A percentile compares a stretch with the other conserved stretches of the same genome.
Evolutionary conservation across 1,140 invertebrate genomes (phyloP).

Genomic region (Drosophila fuyamai): DNA sequence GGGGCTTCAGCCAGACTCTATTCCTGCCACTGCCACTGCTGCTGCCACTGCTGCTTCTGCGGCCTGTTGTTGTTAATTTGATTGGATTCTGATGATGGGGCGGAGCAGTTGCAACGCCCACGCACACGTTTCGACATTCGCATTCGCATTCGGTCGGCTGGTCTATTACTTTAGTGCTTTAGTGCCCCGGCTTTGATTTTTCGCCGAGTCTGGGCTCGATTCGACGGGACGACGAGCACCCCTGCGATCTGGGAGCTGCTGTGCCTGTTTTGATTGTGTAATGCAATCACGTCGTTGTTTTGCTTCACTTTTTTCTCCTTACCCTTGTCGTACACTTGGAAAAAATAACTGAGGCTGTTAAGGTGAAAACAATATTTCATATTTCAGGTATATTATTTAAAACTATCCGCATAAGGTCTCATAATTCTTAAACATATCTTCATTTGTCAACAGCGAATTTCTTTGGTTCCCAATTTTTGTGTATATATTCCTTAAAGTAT

Average conservation of each 20-base stretch:
- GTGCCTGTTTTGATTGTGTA: slow-evolving; percentile 81
- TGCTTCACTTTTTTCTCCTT: slow-evolving; percentile 54
- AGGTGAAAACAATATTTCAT: neutral
- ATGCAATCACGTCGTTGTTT: slow-evolving; percentile 84
- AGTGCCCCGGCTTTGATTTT: slow-evolving; percentile 76
- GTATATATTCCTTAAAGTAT: too few relatives aligned
- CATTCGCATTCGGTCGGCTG: slow-evolving; percentile 24
- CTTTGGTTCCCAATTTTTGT: too few relatives aligned
- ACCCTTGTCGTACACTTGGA: slow-evolving; percentile 1
- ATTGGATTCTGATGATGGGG: slow-evolving; percentile 84
- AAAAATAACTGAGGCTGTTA: neutral
- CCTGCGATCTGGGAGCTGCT: slow-evolving; percentile 28
- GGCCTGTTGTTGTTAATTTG: slow-evolving; percentile 84
- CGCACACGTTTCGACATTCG: slow-evolving; percentile 73
- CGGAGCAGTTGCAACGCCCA: slow-evolving; percentile 78
- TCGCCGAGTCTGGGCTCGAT: slow-evolving; percentile 32
- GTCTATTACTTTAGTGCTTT: slow-evolving; percentile 75
- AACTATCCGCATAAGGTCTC: too few relatives aligned
- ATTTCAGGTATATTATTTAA: too few relatives aligned
- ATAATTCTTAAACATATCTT: too few relatives aligned
- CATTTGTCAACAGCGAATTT: too few relatives aligned
- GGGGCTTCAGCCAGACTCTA: slow-evolving; percentile 45
- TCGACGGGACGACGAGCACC: slow-evolving; percentile 21
- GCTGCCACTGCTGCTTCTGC: slow-evolving; percentile 58
- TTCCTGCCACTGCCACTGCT: slow-evolving; percentile 45